Evolutionary conservation across 2,113 vertebrate species (phyloP), one percentile per base, ranked within the genome.

Genomic region (Periophthalmus modestus): DNA sequence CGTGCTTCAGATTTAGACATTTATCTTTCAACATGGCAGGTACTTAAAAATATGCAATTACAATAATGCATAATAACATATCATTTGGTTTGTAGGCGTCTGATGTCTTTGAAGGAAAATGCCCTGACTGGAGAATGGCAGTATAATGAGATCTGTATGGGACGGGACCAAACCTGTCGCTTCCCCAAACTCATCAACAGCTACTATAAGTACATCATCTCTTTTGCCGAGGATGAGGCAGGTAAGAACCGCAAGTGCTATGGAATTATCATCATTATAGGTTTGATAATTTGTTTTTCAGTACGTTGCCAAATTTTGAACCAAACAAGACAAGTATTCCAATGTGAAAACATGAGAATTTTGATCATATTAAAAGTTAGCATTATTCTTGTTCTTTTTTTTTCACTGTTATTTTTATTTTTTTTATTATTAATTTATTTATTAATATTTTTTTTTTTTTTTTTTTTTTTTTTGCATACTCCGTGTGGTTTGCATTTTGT

Each of bases 141-240:
- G 48, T 95, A 95, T 87, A 93, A 88, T 55, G 95, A 95, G 86
- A 81, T 95, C 68, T 95, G 95, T 69, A 95, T 94, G 94, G 95
- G 94, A 24, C 75, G 57, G 68, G 92, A 89, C 54, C 86, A 88
- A 82, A 94, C 91, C 33, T 95, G 94, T 78, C 88, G 79, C 61
- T 95, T 95, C 84, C 93, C 94, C 21, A 94, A 91, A 85, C 93
- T 95, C 72, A 94, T 95, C 77, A 93, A 95, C 87, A 93, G 84
- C 78, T 93, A 94, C 74, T 93, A 93, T 72, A 94, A 91, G 84
- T 94, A 95, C 80, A 94, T 95, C 77, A 95, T 95, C 86, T 95
- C 95, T 9, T 95, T 95, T 77, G 94, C 91, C 39, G 94, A 95
- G 84, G 94, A 95, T 52, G 95, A 95, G 86, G 94, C 95, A 87